These are phyloP conservation scores for Heliconius congener DNA, from an alignment of 1,140 invertebrate species.

Conservation along the genomic window DNA sequence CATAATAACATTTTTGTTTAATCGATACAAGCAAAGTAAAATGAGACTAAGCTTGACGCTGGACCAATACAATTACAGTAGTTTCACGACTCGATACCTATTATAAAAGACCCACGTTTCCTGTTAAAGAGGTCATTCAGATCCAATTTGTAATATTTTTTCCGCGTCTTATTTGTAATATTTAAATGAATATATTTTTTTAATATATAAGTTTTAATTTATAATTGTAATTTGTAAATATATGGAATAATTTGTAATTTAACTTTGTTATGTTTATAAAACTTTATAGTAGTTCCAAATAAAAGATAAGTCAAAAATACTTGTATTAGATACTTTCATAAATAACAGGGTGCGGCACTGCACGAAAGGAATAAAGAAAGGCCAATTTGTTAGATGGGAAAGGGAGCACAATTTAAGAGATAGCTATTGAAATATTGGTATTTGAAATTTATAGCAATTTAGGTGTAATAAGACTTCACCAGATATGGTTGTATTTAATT, in stretches of 20 bases:
- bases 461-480: slow-evolving; percentile 68
- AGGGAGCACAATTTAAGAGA: slow-evolving; percentile 76
- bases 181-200: slow-evolving; percentile 20
- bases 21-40: neutral
- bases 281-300: neutral
- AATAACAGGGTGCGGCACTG: slow-evolving; percentile 53
- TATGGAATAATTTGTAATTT: neutral
- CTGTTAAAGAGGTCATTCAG: slow-evolving; percentile 43
- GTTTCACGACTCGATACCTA: slow-evolving; percentile 43
- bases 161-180: slow-evolving; percentile 29
- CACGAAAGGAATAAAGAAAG: slow-evolving; percentile 72
- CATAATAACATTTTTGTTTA: neutral
- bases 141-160: slow-evolving; percentile 40
- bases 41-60: slow-evolving; percentile 38
- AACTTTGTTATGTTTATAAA: neutral
- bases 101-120: slow-evolving; percentile 47
- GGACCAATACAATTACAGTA: slow-evolving; percentile 14
- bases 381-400: slow-evolving; percentile 76
- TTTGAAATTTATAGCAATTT: slow-evolving; percentile 79
- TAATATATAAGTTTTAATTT: neutral
- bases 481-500: slow-evolving; percentile 65
- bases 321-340: slow-evolving; percentile 46
- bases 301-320: slow-evolving; percentile 16
- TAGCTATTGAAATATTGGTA: slow-evolving; percentile 67
- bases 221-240: too few relatives aligned